A percentile compares a stretch with the other conserved stretches of the same genome.
Conservation (phyloP, 2,888 invertebrate species). For the Eupsilia transversa region DNA sequence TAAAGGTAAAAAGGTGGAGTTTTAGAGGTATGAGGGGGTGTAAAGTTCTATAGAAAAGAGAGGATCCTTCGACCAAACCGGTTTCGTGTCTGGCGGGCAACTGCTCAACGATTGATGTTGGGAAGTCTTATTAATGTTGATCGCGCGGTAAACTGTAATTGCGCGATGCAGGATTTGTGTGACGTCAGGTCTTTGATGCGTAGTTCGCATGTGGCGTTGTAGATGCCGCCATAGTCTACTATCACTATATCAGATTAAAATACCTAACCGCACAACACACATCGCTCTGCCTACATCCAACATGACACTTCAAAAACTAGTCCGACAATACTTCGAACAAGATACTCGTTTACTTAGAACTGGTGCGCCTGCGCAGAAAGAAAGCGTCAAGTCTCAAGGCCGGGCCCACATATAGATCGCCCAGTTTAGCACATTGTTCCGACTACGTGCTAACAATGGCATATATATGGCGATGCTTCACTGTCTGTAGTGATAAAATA, state of each 20-base stretch:
- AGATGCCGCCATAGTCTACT: too few relatives aligned
- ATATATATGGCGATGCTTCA: slow-evolving; percentile 13
- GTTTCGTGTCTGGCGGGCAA: too few relatives aligned
- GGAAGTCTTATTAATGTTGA: too few relatives aligned
- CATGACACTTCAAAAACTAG: slow-evolving; percentile 36
- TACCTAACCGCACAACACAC: neutral
- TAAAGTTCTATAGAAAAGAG: too few relatives aligned
- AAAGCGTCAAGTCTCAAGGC: slow-evolving; percentile 74
- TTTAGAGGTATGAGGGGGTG: too few relatives aligned
- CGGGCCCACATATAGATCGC: slow-evolving; percentile 68
- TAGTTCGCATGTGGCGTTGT: too few relatives aligned
- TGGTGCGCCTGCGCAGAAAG: slow-evolving; percentile 60
- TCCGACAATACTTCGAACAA: slow-evolving; percentile 32
- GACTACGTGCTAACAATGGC: slow-evolving; percentile 36
- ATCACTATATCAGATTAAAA: slow-evolving; percentile 3
- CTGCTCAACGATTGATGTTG: too few relatives aligned
- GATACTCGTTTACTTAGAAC: slow-evolving; percentile 53
- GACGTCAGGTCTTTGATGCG: too few relatives aligned
- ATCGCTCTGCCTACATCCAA: slow-evolving; percentile 17
- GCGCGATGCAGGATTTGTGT: too few relatives aligned
- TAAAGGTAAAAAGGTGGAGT: too few relatives aligned
- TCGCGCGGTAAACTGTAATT: too few relatives aligned
- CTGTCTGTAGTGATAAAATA: neutral
- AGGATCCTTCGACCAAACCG: too few relatives aligned
- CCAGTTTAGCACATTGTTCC: slow-evolving; percentile 62